These are phyloP conservation scores for Carpatolechia fugitivella DNA, from an alignment of 2,888 invertebrate genomes.

Conservation along the genomic window DNA sequence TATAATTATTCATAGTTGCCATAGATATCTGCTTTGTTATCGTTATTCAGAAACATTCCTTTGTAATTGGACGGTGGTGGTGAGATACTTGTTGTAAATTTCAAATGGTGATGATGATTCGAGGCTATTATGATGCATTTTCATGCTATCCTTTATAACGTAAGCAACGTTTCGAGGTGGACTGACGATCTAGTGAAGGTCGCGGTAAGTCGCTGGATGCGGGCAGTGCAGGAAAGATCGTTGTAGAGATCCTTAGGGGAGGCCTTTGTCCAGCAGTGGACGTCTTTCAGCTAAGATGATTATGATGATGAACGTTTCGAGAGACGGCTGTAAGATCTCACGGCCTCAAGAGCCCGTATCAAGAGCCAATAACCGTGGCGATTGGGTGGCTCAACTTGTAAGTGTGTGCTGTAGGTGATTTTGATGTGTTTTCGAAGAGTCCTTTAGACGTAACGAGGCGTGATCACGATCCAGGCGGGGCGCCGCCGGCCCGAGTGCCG, in stretches of 20 bases:
- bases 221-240: too few relatives aligned
- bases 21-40: constrained; percentile 72
- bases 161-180: too few relatives aligned
- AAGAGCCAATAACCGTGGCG: constrained; percentile 3
- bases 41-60: constrained; percentile 67
- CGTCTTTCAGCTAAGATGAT: too few relatives aligned
- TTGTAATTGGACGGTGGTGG: constrained; percentile 54
- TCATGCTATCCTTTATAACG: constrained; percentile 41
- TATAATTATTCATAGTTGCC: constrained; percentile 66
- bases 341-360: too few relatives aligned
- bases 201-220: too few relatives aligned
- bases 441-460: constrained; percentile 24
- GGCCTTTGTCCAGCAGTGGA: too few relatives aligned
- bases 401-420: constrained; percentile 8
- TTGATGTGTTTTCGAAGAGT: constrained; percentile 16
- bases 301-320: too few relatives aligned
- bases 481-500: constrained; percentile 26
- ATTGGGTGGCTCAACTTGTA: constrained; percentile 1
- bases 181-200: too few relatives aligned
- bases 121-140: constrained; percentile 35
- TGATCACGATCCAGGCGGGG: constrained; percentile 28
- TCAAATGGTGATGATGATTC: constrained; percentile 38
- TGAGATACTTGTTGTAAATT: constrained; percentile 32
- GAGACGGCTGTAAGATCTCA: too few relatives aligned
- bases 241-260: too few relatives aligned